Conservation (phyloP, 2,888 invertebrate species). For the Exephanes ischioxanthus region DNA sequence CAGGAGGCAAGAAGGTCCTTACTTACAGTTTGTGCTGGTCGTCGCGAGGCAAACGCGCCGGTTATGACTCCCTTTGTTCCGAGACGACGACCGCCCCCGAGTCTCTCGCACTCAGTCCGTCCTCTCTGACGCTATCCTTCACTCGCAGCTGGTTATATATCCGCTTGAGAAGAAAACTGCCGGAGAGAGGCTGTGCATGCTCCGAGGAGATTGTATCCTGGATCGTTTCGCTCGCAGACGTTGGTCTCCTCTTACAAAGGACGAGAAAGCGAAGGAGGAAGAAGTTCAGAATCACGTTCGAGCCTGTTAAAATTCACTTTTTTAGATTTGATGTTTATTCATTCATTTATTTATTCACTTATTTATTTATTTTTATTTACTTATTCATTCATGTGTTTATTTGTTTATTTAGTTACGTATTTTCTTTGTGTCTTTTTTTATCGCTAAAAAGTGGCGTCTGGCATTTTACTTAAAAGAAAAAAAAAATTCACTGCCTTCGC, state of each 20-base stretch:
- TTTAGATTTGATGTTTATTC: too few relatives aligned
- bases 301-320: neutral
- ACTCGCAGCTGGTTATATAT: slow-evolving; percentile 8
- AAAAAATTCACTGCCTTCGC: too few relatives aligned
- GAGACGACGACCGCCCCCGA: slow-evolving; percentile 35
- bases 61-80: slow-evolving; percentile 67
- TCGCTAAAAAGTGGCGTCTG: too few relatives aligned
- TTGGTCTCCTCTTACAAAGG: slow-evolving; percentile 34
- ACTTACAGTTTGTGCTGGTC: slow-evolving; percentile 17
- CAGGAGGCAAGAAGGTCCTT: neutral
- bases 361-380: too few relatives aligned
- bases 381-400: too few relatives aligned
- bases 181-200: slow-evolving; percentile 15
- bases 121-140: slow-evolving; percentile 45
- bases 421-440: too few relatives aligned
- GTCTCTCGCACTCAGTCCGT: neutral
- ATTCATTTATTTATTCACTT: too few relatives aligned
- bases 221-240: neutral
- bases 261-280: slow-evolving; percentile 10
- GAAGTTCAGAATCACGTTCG: neutral
- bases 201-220: slow-evolving; percentile 42
- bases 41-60: slow-evolving; percentile 35
- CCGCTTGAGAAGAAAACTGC: neutral
- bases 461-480: too few relatives aligned
- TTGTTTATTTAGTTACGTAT: too few relatives aligned